Base-by-base conservation (phyloP, 2,888 invertebrate genomes). In the Lycocerus yunnanus region DNA sequence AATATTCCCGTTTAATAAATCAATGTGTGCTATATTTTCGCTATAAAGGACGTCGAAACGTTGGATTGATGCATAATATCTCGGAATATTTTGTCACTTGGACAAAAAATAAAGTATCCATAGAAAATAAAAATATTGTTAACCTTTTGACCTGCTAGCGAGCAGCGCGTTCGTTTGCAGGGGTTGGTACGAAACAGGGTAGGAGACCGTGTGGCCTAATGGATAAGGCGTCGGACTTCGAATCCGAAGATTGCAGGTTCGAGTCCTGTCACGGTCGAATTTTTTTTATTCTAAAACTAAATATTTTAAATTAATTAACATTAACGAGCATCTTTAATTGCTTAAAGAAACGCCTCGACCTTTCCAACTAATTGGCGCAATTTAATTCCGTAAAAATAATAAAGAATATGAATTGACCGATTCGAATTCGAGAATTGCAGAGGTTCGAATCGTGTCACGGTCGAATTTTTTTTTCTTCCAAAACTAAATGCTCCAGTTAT, bases 161-260 rank as follows among this genome's bases (percentile, higher is more conserved):
- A 1, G 8, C 6, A 1, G 2, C 5, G 5, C n/a, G 6, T 24
- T 24, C 21, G n/a, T 43, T n/a, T 18, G 20, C 1, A 63, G 61
- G 61, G 61, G 61, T 18, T 63, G 61, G 18, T n/a, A 3, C 1
- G 8, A 15, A 13, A 1, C 18, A 63, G 61, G 61, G 61, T 63
- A 63, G 61, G 61, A 63, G 89, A 89, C 89, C 89, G 89, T 90
- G 91, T 91, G 90, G 91, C 90, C 90, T 90, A 91, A 90, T 90
- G 90, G 90, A 91, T 90, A 90, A 90, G 90, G 90, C 90, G 90
- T 90, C 90, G 90, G 90, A 89, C 89, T 89, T 89, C 89, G 89
- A 88, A 89, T 89, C 89, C 89, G 89, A 89, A 89, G 89, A 89
- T 89, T 89, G 89, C 88, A 89, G 89, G 89, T 89, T 89, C 89